Base-by-base conservation (phyloP, 1,140 invertebrate genomes). In the Panagrolaimus sp. region DNA sequence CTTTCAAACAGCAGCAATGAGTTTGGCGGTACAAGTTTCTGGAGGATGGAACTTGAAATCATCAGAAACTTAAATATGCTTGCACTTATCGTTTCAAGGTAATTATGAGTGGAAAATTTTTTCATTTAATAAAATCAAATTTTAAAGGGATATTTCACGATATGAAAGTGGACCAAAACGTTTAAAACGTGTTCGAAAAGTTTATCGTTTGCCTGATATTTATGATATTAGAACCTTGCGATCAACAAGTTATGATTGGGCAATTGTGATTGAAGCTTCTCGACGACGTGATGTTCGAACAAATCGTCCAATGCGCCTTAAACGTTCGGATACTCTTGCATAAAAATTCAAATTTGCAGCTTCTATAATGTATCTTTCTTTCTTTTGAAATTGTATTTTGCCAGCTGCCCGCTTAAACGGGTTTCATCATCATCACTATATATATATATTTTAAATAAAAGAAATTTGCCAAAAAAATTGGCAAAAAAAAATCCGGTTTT, bases 201-300 rank as follows among this genome's bases (percentile, higher is more conserved):
- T 78, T n/a, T 78, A 78, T 28, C 48, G 72, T 6, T 66, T 78
- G 5, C 78, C 77, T 1, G 69, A 80, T 45, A 65, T 68, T 66
- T 78, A 78, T 62, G 77, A 78, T 63, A 71, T 78, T n/a, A 43
- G 47, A 14, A 80, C 77, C 0, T 69, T 75, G 10, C 71, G 63
- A 26, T 71, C 77, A 6, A 79, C 68, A 21, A 78, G 69, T 69
- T 78, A 73, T 62, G 77, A 78, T 43, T 78, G 74, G 74, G 78
- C 73, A 15, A 81, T 78, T n/a, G 71, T 78, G 15, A 63, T 78
- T n/a, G 75, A 80, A 68, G 77, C 73, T 6, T 43, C 58, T 17
- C 67, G 76, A 21, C 46, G 71, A 67, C 71, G 69, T 21, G 69
- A 69, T 44, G 26, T 28, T 48, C 38, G 69, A 26, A 44, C 44